These are phyloP conservation scores for Onchidella celtica DNA, from an alignment of 2,888 invertebrate species.

Conservation along the genomic window DNA sequence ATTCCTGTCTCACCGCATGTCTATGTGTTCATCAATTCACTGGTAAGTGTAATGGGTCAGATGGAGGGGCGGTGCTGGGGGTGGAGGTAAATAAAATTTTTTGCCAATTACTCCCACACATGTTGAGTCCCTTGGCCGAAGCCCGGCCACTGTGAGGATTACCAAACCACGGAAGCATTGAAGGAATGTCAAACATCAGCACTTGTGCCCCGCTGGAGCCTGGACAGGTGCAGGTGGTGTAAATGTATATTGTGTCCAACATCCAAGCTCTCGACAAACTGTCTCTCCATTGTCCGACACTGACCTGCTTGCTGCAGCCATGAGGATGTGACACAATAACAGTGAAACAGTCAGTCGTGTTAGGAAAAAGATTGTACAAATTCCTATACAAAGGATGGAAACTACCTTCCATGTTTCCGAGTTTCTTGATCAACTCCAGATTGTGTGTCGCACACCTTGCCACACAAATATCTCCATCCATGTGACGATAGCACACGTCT, in stretches of 20 bases:
- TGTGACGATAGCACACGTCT: not conserved
- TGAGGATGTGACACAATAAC: not conserved
- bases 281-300: not conserved
- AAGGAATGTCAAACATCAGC: not conserved
- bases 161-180: not conserved
- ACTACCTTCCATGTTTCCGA: not conserved
- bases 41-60: no score
- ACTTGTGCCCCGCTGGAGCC: not conserved
- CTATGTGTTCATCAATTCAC: no score
- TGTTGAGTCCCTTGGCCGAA: not conserved
- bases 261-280: not conserved
- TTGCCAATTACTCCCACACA: no score
- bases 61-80: no score
- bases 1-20: no score
- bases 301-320: not conserved
- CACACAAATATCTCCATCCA: not conserved
- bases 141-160: not conserved
- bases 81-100: no score
- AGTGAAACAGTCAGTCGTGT: not conserved
- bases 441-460: not conserved
- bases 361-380: not conserved
- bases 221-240: not conserved
- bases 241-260: not conserved
- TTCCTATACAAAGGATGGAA: no score
- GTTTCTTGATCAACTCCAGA: not conserved